Base-by-base conservation (phyloP, 2,888 invertebrate genomes). In the Blastobasis lacticolella region DNA sequence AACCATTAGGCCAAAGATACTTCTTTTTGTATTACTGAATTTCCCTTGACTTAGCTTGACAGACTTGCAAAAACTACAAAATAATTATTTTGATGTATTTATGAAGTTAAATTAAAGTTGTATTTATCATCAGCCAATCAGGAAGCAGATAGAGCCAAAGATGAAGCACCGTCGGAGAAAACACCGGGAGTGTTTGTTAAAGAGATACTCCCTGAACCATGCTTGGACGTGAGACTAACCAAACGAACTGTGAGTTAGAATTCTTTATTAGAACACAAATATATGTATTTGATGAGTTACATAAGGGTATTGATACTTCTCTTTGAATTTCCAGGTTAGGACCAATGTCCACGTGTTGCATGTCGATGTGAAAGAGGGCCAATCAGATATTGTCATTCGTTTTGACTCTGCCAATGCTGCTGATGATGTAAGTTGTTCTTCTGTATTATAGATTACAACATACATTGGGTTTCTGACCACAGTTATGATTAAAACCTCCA, bases 281-380 rank as follows among this genome's bases (percentile, higher is more conserved):
- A 9, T 10, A 40, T 40, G 40, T 8, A 40, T 4, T 10, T 36
- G 23, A 44, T 44, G n/a, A 44, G 10, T 37, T 37, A 6, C 5
- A 44, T 6, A 7, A 6, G 6, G 7, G 38, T 4, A 5, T 46
- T 37, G 44, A 45, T 4, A 36, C 8, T 10, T 7, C 46, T 37
- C 43, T 48, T 2, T 49, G 5, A n/a, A 51, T 64, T 87, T 83
- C 46, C 74, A 93, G 93, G 86, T 85, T 57, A 90, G 80, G 59
- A 87, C 89, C 52, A 90, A 92, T 57, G 75, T 89, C 10, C 91
- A 91, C 38, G 91, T 95, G 0, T 90, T 94, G 59, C 97, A 95
- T 68, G 92, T 97, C 0, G 97, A 97, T 67, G 90, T 94, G 0
- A 91, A 92, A 58, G 93, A 94, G 59, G 94, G 93, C 4, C 91